phyloP scores from a whole-genome alignment of 2,888 invertebrate species.

The Eupithecia dodoneata region DNA sequence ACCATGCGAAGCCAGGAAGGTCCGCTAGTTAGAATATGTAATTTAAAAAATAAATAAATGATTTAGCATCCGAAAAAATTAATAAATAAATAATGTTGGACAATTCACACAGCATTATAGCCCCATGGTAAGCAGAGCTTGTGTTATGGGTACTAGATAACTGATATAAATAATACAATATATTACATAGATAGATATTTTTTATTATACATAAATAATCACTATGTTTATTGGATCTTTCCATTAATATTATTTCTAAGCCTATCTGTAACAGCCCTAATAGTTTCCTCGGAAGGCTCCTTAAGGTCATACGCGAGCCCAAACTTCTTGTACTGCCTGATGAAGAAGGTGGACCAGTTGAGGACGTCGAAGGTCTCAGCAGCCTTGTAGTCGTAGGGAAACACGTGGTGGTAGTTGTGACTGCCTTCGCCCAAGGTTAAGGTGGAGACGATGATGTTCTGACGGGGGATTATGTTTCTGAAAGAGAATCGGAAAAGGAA shows the following conservation, averaged over 20 bases:
- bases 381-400: conserved; percentile 23
- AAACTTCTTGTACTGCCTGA: conserved; percentile 2
- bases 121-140: no score
- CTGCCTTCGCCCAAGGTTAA: conserved; percentile 21
- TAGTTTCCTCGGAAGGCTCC: conserved; percentile 3
- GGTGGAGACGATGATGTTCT: conserved; percentile 46
- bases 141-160: no score
- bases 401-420: conserved; percentile 16
- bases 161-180: no score
- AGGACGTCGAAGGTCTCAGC: conserved; percentile 21
- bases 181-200: no score
- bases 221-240: neutral
- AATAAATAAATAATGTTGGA: no score
- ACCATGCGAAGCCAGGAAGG: no score
- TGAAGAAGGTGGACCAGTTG: conserved; percentile 15
- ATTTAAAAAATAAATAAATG: neutral
- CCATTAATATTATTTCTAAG: neutral
- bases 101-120: no score
- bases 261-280: conserved; percentile 4
- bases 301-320: conserved; percentile 10
- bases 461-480: conserved; percentile 47
- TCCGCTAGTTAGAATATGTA: neutral
- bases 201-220: no score
- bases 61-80: neutral
- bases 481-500: neutral